A percentile compares a stretch with the other conserved stretches of the same genome.
phyloP scores from a whole-genome alignment of 2,113 vertebrate genomes.

The Dryoscopus gambensis region DNA sequence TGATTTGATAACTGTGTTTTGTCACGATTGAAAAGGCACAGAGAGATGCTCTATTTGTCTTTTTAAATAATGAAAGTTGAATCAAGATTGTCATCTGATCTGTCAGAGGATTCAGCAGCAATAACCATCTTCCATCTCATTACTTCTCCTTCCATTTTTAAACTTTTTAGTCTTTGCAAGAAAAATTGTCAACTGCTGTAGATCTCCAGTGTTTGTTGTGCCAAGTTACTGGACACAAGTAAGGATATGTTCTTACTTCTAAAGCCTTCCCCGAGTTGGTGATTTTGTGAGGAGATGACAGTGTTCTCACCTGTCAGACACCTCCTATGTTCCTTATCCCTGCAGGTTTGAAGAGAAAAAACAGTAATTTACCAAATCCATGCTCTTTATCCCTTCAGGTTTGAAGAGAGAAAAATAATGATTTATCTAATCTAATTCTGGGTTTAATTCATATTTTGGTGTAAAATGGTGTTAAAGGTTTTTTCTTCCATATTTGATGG shows the following conservation, averaged over 20 bases:
- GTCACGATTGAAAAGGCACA: neutral
- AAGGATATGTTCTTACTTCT: neutral
- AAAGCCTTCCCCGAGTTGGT: neutral
- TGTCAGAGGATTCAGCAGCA: slow-evolving; percentile 17
- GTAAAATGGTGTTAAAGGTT: neutral
- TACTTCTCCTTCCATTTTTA: neutral
- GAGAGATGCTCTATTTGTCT: slow-evolving; percentile 17
- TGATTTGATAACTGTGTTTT: slow-evolving; percentile 35
- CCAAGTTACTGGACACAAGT: neutral
- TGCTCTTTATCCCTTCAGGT: neutral
- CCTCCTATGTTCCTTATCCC: neutral
- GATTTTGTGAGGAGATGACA: neutral
- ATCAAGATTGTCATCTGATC: slow-evolving; percentile 10
- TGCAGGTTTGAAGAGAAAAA: neutral
- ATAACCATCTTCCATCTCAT: slow-evolving; percentile 7
- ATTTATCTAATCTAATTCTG: neutral
- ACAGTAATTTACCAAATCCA: neutral
- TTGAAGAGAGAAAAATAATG: neutral
- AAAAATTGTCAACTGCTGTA: neutral
- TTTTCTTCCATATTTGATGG: neutral
- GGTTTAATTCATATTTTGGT: neutral
- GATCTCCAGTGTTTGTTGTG: neutral
- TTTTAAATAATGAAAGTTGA: slow-evolving; percentile 14
- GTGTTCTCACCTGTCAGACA: neutral
- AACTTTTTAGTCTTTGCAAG: neutral